Evolutionary conservation across 2,113 vertebrate species (phyloP).

Genomic region (Lipotes vexillifer): DNA sequence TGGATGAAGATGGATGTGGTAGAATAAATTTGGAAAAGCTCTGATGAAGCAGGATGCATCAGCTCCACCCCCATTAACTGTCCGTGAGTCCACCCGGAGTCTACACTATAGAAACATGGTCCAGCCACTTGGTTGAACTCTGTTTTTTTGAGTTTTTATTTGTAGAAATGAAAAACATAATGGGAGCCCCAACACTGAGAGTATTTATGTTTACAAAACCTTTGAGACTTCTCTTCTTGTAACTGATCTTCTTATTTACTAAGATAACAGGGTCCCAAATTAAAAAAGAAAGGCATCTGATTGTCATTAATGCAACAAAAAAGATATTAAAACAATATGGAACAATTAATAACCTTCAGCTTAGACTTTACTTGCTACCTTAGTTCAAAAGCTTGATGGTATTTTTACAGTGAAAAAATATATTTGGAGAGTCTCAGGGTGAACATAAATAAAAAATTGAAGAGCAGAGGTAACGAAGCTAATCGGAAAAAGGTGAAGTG

Average conservation of each 20-base stretch:
- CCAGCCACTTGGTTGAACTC: background rate
- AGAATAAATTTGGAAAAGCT: background rate
- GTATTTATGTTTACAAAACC: background rate
- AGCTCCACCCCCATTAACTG: rapidly evolving
- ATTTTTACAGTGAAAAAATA: constrained; percentile 39
- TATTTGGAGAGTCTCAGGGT: background rate
- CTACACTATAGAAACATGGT: background rate
- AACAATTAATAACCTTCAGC: background rate
- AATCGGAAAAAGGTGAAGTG: constrained; percentile 13
- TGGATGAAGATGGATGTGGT: background rate
- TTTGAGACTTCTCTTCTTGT: background rate
- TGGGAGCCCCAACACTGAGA: background rate
- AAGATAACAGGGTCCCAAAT: background rate
- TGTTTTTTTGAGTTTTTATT: background rate
- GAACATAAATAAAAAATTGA: constrained; percentile 19
- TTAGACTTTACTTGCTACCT: background rate
- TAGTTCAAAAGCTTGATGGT: background rate
- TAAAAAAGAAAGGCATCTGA: constrained; percentile 24
- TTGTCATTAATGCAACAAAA: background rate
- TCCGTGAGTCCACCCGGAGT: background rate
- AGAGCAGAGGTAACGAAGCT: constrained; percentile 11
- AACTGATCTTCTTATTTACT: background rate
- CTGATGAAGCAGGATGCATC: background rate
- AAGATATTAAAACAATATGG: background rate
- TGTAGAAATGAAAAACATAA: background rate